These are phyloP conservation scores for Nycticebus coucang DNA, from an alignment of 2,113 vertebrate genomes.

Conservation along the genomic window DNA sequence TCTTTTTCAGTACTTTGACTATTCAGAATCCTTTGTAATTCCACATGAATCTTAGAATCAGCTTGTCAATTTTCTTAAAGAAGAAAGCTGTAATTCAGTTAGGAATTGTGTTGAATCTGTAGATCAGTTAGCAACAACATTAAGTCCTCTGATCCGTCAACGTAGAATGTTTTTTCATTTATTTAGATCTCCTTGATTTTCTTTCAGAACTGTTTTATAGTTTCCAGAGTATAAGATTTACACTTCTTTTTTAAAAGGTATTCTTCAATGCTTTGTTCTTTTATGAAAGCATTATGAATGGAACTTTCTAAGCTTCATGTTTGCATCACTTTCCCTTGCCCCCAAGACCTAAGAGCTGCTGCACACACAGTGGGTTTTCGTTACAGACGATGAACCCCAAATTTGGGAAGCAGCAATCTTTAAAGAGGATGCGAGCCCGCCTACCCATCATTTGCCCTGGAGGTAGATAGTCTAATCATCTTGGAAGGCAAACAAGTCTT, in stretches of 20 bases:
- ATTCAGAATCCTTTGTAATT: neutral
- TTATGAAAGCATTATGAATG: neutral
- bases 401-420: neutral
- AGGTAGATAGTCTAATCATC: neutral
- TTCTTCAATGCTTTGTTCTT: neutral
- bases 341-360: too few relatives aligned
- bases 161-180: neutral
- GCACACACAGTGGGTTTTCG: neutral
- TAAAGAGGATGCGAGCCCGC: neutral
- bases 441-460: neutral
- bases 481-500: neutral
- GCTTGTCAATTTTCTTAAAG: neutral
- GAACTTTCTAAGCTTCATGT: neutral
- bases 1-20: neutral
- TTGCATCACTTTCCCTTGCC: neutral
- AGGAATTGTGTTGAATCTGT: neutral
- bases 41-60: neutral
- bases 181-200: neutral
- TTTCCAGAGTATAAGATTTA: neutral
- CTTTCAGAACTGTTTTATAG: neutral
- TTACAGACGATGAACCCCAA: neutral
- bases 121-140: neutral
- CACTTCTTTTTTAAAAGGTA: neutral
- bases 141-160: neutral
- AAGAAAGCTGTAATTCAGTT: neutral